These are phyloP conservation scores for Pilophorus perplexus DNA, from an alignment of 2,888 invertebrate genomes.

Conservation along the genomic window DNA sequence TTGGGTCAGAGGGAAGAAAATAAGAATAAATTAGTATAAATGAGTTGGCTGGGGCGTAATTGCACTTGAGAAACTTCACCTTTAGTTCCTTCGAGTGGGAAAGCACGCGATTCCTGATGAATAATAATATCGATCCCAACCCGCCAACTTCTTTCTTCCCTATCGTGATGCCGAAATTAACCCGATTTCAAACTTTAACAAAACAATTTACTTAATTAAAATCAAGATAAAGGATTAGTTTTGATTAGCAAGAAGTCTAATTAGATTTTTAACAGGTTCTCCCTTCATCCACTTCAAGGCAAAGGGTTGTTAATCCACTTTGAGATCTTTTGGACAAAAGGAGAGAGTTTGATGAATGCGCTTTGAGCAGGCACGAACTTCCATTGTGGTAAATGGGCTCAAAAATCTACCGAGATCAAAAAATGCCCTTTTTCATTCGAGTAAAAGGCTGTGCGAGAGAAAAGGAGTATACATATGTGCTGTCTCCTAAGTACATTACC, in stretches of 20 bases:
- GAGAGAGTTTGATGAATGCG: slow-evolving; percentile 39
- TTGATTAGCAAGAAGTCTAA: slow-evolving; percentile 38
- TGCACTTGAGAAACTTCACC: slow-evolving; percentile 27
- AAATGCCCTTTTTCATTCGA: too few relatives aligned
- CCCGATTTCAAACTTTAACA: slow-evolving; percentile 37
- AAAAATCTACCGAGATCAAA: too few relatives aligned
- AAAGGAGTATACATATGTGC: too few relatives aligned
- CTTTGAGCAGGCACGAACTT: slow-evolving; percentile 33
- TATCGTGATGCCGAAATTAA: slow-evolving; percentile 34
- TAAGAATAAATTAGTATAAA: not conserved
- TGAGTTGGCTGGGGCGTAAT: not conserved
- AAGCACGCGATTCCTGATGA: slow-evolving; percentile 39
- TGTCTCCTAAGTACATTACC: too few relatives aligned
- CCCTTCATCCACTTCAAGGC: slow-evolving; percentile 30
- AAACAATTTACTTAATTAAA: slow-evolving; percentile 40
- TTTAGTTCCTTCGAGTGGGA: slow-evolving; percentile 5
- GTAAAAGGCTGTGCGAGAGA: too few relatives aligned
- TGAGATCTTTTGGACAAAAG: slow-evolving; percentile 33
- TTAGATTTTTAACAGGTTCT: slow-evolving; percentile 40
- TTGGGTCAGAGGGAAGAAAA: too few relatives aligned
- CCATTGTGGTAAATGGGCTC: slow-evolving; percentile 3
- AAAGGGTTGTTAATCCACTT: slow-evolving; percentile 35
- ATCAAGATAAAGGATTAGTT: slow-evolving; percentile 40
- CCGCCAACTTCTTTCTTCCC: not conserved
- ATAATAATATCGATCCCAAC: slow-evolving; percentile 36